Conservation (phyloP, 2,888 invertebrate genomes). For the Acleris literana region DNA sequence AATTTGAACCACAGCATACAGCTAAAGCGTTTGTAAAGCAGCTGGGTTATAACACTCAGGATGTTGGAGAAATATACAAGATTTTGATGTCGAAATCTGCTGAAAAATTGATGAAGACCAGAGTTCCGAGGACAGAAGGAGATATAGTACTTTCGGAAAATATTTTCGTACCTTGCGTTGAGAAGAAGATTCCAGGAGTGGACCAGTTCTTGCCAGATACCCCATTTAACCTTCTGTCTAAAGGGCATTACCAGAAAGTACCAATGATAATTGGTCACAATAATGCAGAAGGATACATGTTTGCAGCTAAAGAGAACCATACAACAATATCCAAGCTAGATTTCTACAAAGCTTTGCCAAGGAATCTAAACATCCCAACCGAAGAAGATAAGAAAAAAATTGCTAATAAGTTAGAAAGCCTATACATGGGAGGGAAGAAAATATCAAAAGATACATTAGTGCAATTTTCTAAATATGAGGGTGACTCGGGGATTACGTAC, state of each 20-base stretch:
- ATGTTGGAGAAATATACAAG: slow-evolving; percentile 60
- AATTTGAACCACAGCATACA: slow-evolving; percentile 64
- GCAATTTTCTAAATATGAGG: slow-evolving; percentile 66
- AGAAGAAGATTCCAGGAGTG: slow-evolving; percentile 51
- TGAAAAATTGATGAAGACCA: slow-evolving; percentile 54
- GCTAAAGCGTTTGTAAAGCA: slow-evolving; percentile 60
- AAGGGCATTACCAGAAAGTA: slow-evolving; percentile 60
- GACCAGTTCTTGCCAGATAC: slow-evolving; percentile 61
- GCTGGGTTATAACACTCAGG: slow-evolving; percentile 55
- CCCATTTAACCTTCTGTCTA: slow-evolving; percentile 62
- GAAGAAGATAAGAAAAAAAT: slow-evolving; percentile 50
- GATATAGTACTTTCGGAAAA: slow-evolving; percentile 70
- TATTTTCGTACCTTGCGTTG: slow-evolving; percentile 72
- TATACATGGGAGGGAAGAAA: slow-evolving; percentile 71
- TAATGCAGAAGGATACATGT: slow-evolving; percentile 70
- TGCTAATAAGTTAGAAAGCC: slow-evolving; percentile 56
- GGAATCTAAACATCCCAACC: slow-evolving; percentile 60
- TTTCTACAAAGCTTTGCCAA: slow-evolving; percentile 61
- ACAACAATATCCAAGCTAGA: slow-evolving; percentile 62
- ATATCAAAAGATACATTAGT: slow-evolving; percentile 59
- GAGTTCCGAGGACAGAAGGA: slow-evolving; percentile 65
- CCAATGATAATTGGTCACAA: slow-evolving; percentile 72
- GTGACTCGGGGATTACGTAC: slow-evolving; percentile 65
- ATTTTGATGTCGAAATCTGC: slow-evolving; percentile 55
- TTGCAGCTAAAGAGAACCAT: slow-evolving; percentile 71